Conservation (phyloP, 37 sponge, comb jelly and placozoan species). For the Hexactinellida sp. region DNA sequence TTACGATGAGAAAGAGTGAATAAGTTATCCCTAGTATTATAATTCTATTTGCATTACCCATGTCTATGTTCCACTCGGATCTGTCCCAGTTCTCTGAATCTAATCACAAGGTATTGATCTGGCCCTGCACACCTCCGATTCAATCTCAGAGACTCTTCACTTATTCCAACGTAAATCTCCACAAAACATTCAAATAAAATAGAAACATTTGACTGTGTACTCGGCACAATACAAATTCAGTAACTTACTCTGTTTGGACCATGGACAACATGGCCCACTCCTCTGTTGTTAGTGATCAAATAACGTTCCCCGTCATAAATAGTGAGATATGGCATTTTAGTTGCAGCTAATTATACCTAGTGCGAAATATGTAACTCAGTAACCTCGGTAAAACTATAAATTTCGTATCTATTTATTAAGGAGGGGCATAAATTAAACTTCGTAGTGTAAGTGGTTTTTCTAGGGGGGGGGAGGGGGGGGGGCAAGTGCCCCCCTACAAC, state of each 20-base stretch:
- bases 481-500: too few species aligned
- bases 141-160: slow-evolving; percentile 31
- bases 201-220: neutral
- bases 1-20: too few species aligned
- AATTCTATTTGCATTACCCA: slow-evolving; percentile 34
- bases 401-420: too few species aligned
- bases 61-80: slow-evolving; percentile 28
- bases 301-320: slow-evolving; percentile 45
- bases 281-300: slow-evolving; percentile 34
- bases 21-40: neutral
- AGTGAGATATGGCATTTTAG: slow-evolving; percentile 36
- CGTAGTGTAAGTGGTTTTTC: too few species aligned
- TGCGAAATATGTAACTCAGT: too few species aligned
- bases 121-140: slow-evolving; percentile 34
- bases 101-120: slow-evolving; percentile 50
- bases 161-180: slow-evolving; percentile 31
- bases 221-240: neutral
- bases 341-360: too few species aligned
- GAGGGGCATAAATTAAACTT: too few species aligned
- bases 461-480: too few species aligned
- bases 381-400: too few species aligned
- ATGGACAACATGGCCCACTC: slow-evolving; percentile 27
- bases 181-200: neutral
- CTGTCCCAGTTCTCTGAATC: slow-evolving; percentile 2
- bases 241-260: slow-evolving; percentile 54